Conservation (phyloP, 2,113 vertebrate species). For the Orientallactaga bullata region DNA sequence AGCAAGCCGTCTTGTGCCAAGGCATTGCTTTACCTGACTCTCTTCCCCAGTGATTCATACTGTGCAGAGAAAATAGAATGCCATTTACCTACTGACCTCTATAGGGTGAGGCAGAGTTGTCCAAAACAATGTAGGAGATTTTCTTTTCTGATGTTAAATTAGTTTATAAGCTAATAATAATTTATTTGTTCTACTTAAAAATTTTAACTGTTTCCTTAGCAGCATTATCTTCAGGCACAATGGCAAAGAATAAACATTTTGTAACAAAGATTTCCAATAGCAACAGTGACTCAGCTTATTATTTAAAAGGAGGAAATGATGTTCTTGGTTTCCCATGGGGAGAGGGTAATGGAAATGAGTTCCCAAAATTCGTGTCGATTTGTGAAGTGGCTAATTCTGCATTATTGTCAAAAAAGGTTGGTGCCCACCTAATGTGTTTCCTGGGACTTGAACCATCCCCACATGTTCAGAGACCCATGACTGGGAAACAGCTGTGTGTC, state of each 20-base stretch:
- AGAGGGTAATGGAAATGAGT: constrained; percentile 28
- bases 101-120: not conserved
- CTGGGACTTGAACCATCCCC: not conserved
- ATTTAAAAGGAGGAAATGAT: constrained; percentile 32
- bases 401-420: not conserved
- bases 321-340: not conserved
- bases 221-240: constrained; percentile 34
- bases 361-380: not conserved
- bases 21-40: not conserved
- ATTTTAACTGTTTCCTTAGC: constrained; percentile 47
- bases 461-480: not conserved
- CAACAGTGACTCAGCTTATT: constrained; percentile 20
- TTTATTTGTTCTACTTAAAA: constrained; percentile 65
- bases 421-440: not conserved
- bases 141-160: constrained; percentile 60
- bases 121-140: not conserved
- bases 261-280: constrained; percentile 52
- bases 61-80: not conserved
- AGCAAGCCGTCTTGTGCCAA: not conserved
- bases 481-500: not conserved
- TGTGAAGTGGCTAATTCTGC: not conserved
- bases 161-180: constrained; percentile 53
- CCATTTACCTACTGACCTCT: not conserved
- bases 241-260: constrained; percentile 50
- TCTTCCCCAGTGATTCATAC: not conserved